Conservation (phyloP, 92 coral and sea anemone genomes). For the Micromussa lordhowensis region DNA sequence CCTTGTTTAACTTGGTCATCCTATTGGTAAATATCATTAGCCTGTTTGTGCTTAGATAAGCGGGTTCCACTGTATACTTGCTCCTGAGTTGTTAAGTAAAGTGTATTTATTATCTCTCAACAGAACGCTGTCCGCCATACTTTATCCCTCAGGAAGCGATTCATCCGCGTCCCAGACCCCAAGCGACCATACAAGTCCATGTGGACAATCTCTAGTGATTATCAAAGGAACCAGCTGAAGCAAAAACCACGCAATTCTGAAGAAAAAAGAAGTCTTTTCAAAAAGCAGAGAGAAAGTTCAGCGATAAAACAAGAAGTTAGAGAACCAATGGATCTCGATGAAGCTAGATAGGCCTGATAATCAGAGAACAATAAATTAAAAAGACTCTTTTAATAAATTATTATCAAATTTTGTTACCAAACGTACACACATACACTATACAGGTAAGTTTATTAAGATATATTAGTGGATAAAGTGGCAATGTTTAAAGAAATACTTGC, state of each 20-base stretch:
- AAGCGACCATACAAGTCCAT: constrained; percentile 74
- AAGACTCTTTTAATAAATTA: neutral
- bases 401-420: neutral
- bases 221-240: constrained; percentile 36
- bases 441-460: neutral
- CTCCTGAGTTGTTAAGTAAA: neutral
- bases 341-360: constrained; percentile 1
- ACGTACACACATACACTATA: constrained; percentile 4
- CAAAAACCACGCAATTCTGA: constrained; percentile 18
- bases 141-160: constrained; percentile 78
- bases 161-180: constrained; percentile 71
- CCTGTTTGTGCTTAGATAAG: neutral
- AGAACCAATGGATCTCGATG: constrained; percentile 15
- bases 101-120: neutral
- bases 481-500: neutral
- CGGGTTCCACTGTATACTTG: neutral
- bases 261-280: constrained; percentile 4
- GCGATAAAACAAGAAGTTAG: neutral
- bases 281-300: neutral
- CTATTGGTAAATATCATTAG: neutral
- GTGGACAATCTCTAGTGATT: constrained; percentile 71
- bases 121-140: constrained; percentile 93
- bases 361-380: neutral
- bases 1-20: neutral
- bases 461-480: neutral